These are phyloP conservation scores for Peromyscus attwateri DNA, from an alignment of 2,797 vertebrate genomes.

Conservation along the genomic window DNA sequence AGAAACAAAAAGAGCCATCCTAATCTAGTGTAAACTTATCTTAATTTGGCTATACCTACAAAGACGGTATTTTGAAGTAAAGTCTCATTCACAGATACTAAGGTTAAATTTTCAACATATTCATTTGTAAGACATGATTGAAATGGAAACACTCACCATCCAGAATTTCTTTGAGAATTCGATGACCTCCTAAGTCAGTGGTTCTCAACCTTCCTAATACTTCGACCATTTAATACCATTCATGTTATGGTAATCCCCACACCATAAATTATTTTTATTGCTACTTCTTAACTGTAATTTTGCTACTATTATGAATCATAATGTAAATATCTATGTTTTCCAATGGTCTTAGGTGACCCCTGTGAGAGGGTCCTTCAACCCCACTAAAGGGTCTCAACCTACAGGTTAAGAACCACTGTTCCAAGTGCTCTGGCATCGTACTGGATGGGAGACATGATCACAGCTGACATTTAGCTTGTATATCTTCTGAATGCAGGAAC, in stretches of 20 bases:
- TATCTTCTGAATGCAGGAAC: not conserved
- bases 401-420: not conserved
- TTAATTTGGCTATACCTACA: not conserved
- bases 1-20: not conserved
- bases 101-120: not conserved
- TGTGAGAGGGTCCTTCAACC: not conserved
- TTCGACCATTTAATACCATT: not conserved
- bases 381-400: not conserved
- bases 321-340: too few species aligned
- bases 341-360: too few species aligned
- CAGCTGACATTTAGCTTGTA: not conserved
- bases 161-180: not conserved
- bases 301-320: too few species aligned
- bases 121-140: not conserved
- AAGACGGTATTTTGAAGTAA: constrained; percentile 15
- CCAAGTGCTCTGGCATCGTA: not conserved
- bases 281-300: too few species aligned
- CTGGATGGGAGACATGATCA: not conserved
- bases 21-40: not conserved
- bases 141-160: not conserved
- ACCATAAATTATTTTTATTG: not conserved
- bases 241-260: not conserved
- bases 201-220: not conserved
- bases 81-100: not conserved
- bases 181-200: not conserved